phyloP scores from a whole-genome alignment of 2,113 vertebrate species.

The Catharus fuscescens region DNA sequence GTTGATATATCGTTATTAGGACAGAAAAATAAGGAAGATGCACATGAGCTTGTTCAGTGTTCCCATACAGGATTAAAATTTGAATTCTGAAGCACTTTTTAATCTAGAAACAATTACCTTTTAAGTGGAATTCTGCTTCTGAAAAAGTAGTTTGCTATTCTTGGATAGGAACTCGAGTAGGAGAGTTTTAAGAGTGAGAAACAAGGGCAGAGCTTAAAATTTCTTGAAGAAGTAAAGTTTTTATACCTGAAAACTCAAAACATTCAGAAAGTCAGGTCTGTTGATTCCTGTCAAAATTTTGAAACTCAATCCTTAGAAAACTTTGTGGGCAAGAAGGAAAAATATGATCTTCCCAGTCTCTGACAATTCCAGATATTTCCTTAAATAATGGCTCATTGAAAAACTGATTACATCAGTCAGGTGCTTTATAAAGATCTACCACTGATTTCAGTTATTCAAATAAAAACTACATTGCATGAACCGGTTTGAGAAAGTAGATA shows the following conservation, averaged over 20 bases:
- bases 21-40: background rate
- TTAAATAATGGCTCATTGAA: background rate
- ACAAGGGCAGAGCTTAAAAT: background rate
- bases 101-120: background rate
- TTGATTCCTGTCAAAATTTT: background rate
- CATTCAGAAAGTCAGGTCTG: background rate
- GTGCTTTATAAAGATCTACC: slow-evolving; percentile 2
- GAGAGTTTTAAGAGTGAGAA: background rate
- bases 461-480: background rate
- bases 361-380: background rate
- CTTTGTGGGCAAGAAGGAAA: background rate
- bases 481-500: background rate
- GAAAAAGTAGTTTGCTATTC: background rate
- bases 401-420: background rate
- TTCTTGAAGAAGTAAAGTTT: background rate
- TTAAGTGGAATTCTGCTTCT: background rate
- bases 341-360: background rate
- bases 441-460: background rate
- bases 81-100: background rate
- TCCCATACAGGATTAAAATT: background rate
- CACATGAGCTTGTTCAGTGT: background rate
- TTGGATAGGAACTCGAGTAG: background rate
- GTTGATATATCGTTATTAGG: background rate
- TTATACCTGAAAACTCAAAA: background rate
- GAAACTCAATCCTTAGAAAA: background rate